A percentile compares a stretch with the other conserved stretches of the same genome.
These are phyloP conservation scores for Zaprionus nigranus DNA, from an alignment of 1,140 invertebrate species.

Conservation along the genomic window DNA sequence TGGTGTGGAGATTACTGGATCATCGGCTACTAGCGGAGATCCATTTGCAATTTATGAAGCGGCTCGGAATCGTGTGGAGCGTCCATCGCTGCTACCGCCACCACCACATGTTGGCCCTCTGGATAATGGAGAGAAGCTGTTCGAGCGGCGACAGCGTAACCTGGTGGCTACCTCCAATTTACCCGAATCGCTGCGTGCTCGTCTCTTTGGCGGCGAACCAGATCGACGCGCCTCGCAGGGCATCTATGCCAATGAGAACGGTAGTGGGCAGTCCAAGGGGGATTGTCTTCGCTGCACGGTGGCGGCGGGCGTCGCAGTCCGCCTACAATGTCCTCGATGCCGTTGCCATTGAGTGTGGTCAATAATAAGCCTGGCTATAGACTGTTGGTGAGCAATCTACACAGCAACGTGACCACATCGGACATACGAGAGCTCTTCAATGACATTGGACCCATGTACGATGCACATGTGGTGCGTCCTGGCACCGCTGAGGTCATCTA, in stretches of 20 bases:
- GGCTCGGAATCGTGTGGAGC: slow-evolving; percentile 65
- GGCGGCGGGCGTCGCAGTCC: slow-evolving; percentile 81
- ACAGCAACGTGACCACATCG: slow-evolving; percentile 92
- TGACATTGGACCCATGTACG: slow-evolving; percentile 93
- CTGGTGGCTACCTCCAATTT: slow-evolving; percentile 64
- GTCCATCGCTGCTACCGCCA: slow-evolving; percentile 48
- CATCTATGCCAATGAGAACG: slow-evolving; percentile 85
- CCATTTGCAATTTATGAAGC: slow-evolving; percentile 78
- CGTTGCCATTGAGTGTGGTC: slow-evolving; percentile 35
- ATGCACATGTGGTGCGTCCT: slow-evolving; percentile 92
- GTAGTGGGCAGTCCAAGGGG: slow-evolving; percentile 9
- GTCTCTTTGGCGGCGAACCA: slow-evolving; percentile 73
- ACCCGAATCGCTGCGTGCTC: slow-evolving; percentile 75
- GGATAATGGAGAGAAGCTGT: slow-evolving; percentile 43
- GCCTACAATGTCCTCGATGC: slow-evolving; percentile 30
- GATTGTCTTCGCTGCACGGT: slow-evolving; percentile 50
- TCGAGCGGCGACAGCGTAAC: slow-evolving; percentile 62
- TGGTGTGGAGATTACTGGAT: slow-evolving; percentile 47
- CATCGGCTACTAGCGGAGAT: slow-evolving; percentile 42
- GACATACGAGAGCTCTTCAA: slow-evolving; percentile 97
- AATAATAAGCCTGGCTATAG: slow-evolving; percentile 87
- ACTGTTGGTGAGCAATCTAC: slow-evolving; percentile 94
- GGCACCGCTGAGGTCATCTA: slow-evolving; percentile 96
- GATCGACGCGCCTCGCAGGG: slow-evolving; percentile 85
- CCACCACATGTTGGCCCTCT: background rate